Conservation (phyloP, 1,140 invertebrate species). For the Drosophila sturtevanti region DNA sequence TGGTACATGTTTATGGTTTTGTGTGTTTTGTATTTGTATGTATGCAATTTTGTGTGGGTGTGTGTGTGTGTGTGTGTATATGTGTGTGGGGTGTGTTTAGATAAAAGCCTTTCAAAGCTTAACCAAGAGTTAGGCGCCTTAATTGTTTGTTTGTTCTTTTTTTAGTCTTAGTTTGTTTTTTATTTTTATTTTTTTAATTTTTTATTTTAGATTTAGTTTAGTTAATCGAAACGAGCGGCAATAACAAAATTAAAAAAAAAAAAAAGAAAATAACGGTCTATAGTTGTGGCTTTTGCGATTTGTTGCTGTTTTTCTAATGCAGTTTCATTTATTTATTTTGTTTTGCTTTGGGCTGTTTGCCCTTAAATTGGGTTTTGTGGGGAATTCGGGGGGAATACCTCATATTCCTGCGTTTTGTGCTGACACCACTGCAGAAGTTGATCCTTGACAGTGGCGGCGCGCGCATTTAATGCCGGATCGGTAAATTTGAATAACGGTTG, state of each 20-base stretch:
- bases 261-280: constrained; percentile 32
- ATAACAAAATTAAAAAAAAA: constrained; percentile 36
- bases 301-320: constrained; percentile 25
- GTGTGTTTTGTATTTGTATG: constrained; percentile 28
- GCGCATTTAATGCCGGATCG: constrained; percentile 91
- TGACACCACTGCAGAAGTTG: constrained; percentile 97
- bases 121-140: constrained; percentile 58
- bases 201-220: constrained; percentile 50
- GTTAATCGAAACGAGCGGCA: constrained; percentile 55
- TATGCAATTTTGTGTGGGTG: constrained; percentile 12
- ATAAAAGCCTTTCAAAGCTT: constrained; percentile 55
- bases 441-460: constrained; percentile 97
- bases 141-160: constrained; percentile 48
- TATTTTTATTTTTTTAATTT: constrained; percentile 44
- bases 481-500: constrained; percentile 92
- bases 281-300: constrained; percentile 56
- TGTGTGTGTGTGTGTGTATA: constrained; percentile 21
- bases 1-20: constrained; percentile 19
- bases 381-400: constrained; percentile 85
- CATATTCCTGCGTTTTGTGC: constrained; percentile 97
- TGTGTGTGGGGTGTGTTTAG: constrained; percentile 34
- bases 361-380: constrained; percentile 40
- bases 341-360: constrained; percentile 31
- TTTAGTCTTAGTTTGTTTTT: constrained; percentile 30
- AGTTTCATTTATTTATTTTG: constrained; percentile 20